Conservation (phyloP, 2,113 vertebrate species). For the Scophthalmus maximus region DNA sequence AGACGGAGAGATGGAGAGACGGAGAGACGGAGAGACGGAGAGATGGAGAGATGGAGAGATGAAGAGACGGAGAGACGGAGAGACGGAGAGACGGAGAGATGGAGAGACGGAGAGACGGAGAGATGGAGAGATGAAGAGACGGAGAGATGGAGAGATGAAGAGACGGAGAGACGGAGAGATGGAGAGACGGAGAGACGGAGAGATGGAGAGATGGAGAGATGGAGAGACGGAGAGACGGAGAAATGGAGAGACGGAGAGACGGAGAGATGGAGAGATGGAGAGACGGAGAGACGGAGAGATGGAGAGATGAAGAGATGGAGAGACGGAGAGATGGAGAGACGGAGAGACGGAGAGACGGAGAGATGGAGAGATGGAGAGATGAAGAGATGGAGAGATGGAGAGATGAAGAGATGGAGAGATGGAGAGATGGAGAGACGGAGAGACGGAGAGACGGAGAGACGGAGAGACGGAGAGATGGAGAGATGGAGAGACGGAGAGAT, state of each 20-base stretch:
- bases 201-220: not conserved
- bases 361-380: not conserved
- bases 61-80: not conserved
- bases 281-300: not conserved
- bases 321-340: not conserved
- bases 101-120: not conserved
- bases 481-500: not conserved
- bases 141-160: constrained; percentile 4
- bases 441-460: not conserved
- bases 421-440: not conserved
- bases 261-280: not conserved
- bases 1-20: not conserved
- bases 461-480: not conserved
- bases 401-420: too few species aligned
- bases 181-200: not conserved
- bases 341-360: not conserved
- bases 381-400: too few species aligned
- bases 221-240: too few species aligned
- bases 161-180: not conserved
- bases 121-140: too few species aligned
- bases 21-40: not conserved
- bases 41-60: not conserved
- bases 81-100: not conserved
- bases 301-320: not conserved
- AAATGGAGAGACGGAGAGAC: not conserved